phyloP scores from a whole-genome alignment of 2,888 invertebrate species.

The Branchipolynoe longqiensis region DNA sequence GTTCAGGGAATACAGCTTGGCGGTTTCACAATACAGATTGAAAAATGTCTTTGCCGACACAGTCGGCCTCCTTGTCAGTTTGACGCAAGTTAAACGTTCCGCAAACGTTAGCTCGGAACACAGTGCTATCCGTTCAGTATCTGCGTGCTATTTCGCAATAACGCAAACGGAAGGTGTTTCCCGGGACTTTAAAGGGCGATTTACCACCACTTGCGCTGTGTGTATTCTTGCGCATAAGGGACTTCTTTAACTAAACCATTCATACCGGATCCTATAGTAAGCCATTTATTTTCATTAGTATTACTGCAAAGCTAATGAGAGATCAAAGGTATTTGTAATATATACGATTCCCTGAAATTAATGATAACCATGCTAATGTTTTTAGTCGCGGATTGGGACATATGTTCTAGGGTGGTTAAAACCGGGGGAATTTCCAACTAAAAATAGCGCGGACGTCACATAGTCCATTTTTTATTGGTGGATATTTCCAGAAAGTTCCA shows the following conservation, averaged over 20 bases:
- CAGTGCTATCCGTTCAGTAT: neutral
- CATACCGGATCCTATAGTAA: neutral
- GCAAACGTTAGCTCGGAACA: too few relatives aligned
- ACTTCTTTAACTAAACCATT: neutral
- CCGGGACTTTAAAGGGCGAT: neutral
- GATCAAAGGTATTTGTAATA: neutral
- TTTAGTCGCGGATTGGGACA: neutral
- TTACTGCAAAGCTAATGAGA: neutral
- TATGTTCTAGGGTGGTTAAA: neutral
- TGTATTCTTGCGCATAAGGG: neutral
- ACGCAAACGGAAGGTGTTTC: neutral
- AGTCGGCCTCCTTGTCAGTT: conserved; percentile 38
- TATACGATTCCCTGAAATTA: neutral
- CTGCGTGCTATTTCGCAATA: conserved; percentile 11
- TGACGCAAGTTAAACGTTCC: neutral
- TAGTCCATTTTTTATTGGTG: conserved; percentile 5
- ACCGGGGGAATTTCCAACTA: conserved; percentile 4
- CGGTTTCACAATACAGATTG: conserved; percentile 17
- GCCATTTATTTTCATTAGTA: neutral
- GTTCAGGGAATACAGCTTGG: conserved; percentile 49
- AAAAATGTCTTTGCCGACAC: conserved; percentile 10
- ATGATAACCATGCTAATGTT: neutral
- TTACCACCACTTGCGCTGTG: neutral
- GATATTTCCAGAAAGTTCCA: neutral
- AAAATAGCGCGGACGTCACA: conserved; percentile 19